Conservation (phyloP, 2,797 vertebrate species). For the Tachyglossus aculeatus region DNA sequence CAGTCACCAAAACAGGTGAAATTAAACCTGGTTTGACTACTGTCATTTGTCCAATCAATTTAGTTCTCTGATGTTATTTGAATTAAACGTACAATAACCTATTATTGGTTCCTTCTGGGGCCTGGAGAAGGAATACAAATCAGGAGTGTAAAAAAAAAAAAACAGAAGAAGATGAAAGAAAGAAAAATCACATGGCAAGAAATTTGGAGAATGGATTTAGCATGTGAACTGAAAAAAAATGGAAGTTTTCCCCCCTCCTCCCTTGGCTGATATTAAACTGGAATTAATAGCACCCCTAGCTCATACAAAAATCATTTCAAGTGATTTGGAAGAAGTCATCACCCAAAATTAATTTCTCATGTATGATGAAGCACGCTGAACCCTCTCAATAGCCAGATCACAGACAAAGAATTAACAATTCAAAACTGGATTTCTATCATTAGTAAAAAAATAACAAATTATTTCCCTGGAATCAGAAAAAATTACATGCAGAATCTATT, state of each 20-base stretch:
- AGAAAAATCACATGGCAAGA: slow-evolving; percentile 29
- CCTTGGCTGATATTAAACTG: slow-evolving; percentile 20
- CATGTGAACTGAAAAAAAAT: slow-evolving; percentile 33
- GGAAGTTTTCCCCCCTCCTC: background rate
- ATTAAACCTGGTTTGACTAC: background rate
- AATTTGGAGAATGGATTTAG: slow-evolving; percentile 32
- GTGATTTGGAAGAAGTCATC: slow-evolving; percentile 54
- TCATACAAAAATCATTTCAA: slow-evolving; percentile 43
- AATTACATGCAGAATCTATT: background rate
- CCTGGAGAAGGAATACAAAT: too few species aligned
- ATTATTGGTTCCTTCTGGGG: background rate
- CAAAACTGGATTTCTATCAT: slow-evolving; percentile 54
- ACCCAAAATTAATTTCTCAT: slow-evolving; percentile 67
- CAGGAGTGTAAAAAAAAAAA: too few species aligned
- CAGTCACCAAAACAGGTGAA: too few species aligned
- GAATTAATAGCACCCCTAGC: slow-evolving; percentile 39
- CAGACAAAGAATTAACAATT: slow-evolving; percentile 55
- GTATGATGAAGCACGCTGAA: slow-evolving; percentile 58
- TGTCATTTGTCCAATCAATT: background rate
- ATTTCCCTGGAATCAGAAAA: background rate
- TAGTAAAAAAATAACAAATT: slow-evolving; percentile 23
- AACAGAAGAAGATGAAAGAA: accelerated
- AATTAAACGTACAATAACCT: slow-evolving; percentile 13
- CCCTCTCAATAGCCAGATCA: slow-evolving; percentile 59
- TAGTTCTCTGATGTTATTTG: background rate